phyloP scores from a whole-genome alignment of 2,888 invertebrate species.

The Sarcophaga rosellei region DNA sequence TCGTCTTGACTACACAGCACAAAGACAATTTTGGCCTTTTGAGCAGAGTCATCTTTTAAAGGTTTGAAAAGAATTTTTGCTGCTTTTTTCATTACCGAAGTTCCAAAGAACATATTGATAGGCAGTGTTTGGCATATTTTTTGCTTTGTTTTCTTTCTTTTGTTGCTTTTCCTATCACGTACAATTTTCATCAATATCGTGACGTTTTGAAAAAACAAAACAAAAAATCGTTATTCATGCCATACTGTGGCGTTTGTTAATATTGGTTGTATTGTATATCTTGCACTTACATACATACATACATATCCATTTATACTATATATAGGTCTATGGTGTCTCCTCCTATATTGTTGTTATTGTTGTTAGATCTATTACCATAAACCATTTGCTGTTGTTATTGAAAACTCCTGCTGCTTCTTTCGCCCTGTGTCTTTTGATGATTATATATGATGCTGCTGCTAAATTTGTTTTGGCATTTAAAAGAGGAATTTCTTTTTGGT shows the following conservation, averaged over 20 bases:
- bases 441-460: constrained; percentile 31
- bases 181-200: constrained; percentile 72
- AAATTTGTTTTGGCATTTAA: constrained; percentile 63
- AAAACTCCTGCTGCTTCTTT: constrained; percentile 51
- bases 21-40: neutral
- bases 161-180: constrained; percentile 69
- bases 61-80: neutral
- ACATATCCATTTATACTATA: too few relatives aligned
- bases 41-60: neutral
- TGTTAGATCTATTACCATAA: constrained; percentile 50
- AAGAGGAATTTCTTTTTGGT: constrained; percentile 21
- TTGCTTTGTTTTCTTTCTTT: neutral
- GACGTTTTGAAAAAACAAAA: constrained; percentile 65
- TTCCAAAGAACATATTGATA: constrained; percentile 33
- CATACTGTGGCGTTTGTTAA: constrained; percentile 53
- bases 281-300: too few relatives aligned
- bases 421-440: neutral
- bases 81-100: neutral
- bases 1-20: neutral
- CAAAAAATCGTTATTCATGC: constrained; percentile 61
- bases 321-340: neutral
- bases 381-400: constrained; percentile 33
- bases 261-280: neutral
- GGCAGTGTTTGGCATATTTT: constrained; percentile 29
- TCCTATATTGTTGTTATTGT: constrained; percentile 8